phyloP scores from a whole-genome alignment of 2,797 vertebrate species.

The Lagothrix lagotricha region DNA sequence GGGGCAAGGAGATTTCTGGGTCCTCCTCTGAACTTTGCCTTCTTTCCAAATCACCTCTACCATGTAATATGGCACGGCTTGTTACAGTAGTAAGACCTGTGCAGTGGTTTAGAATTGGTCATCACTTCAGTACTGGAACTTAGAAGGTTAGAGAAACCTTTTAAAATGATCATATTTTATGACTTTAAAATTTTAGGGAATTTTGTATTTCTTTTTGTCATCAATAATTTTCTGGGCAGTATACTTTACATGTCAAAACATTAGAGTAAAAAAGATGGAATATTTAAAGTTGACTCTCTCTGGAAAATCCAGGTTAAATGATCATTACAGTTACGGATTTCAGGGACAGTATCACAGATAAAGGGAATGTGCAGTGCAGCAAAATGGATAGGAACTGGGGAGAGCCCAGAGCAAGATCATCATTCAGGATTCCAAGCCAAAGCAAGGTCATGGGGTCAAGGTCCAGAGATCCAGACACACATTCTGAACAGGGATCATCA shows the following conservation, averaged over 20 bases:
- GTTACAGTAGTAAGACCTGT: background rate
- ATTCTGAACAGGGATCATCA: background rate
- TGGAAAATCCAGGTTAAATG: slow-evolving; percentile 10
- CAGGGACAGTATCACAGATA: background rate
- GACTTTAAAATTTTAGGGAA: background rate
- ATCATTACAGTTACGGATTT: background rate
- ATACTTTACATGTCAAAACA: background rate
- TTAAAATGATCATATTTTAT: background rate
- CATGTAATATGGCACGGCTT: background rate
- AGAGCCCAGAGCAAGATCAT: slow-evolving; percentile 3
- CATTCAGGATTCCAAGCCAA: background rate
- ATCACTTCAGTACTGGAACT: background rate
- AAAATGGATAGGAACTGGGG: background rate
- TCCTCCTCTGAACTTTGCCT: background rate
- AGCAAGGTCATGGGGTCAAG: background rate
- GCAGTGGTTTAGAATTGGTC: background rate
- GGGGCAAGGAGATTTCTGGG: background rate
- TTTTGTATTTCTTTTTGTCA: slow-evolving; percentile 9
- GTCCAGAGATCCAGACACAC: background rate
- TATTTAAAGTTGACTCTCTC: slow-evolving; percentile 3
- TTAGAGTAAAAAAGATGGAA: background rate
- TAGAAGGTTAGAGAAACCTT: background rate
- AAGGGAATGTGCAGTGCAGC: background rate
- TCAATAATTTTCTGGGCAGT: background rate
- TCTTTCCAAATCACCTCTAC: background rate